Evolutionary conservation across 1,140 invertebrate genomes (phyloP).

Genomic region (Sitophilus oryzae): DNA sequence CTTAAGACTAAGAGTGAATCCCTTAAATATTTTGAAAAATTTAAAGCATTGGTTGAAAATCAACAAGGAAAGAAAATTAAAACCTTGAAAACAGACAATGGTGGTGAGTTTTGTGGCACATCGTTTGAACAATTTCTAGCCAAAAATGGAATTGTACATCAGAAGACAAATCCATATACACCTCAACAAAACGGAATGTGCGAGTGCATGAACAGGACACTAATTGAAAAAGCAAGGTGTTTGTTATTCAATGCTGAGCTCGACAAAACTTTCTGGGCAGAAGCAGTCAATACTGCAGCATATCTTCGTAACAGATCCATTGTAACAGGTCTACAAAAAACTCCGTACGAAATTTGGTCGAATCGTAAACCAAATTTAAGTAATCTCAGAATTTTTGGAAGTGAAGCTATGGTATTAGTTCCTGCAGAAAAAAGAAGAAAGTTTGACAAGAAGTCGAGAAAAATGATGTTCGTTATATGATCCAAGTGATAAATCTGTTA

Average conservation of each 20-base stretch:
- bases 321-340: background rate
- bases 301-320: background rate
- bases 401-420: conserved; percentile 24
- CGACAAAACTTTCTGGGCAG: conserved; percentile 40
- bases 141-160: conserved; percentile 15
- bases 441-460: conserved; percentile 33
- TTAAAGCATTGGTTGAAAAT: conserved; percentile 18
- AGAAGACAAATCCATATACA: conserved; percentile 9
- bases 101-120: conserved; percentile 8
- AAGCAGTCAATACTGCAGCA: conserved; percentile 40
- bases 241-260: conserved; percentile 38
- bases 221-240: conserved; percentile 38
- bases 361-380: conserved; percentile 25
- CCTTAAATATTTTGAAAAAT: conserved; percentile 16
- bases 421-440: conserved; percentile 33
- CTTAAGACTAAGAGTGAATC: conserved; percentile 13
- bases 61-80: conserved; percentile 12
- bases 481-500: background rate
- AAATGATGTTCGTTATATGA: conserved; percentile 29
- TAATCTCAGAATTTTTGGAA: conserved; percentile 35
- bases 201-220: conserved; percentile 6
- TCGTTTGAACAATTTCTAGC: conserved; percentile 14
- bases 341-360: conserved; percentile 13
- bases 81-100: conserved; percentile 13
- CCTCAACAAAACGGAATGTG: conserved; percentile 10